A percentile compares a stretch with the other conserved stretches of the same genome.
Conservation (phyloP, 2,113 vertebrate genomes). For the Ibidorhyncha struthersii region DNA sequence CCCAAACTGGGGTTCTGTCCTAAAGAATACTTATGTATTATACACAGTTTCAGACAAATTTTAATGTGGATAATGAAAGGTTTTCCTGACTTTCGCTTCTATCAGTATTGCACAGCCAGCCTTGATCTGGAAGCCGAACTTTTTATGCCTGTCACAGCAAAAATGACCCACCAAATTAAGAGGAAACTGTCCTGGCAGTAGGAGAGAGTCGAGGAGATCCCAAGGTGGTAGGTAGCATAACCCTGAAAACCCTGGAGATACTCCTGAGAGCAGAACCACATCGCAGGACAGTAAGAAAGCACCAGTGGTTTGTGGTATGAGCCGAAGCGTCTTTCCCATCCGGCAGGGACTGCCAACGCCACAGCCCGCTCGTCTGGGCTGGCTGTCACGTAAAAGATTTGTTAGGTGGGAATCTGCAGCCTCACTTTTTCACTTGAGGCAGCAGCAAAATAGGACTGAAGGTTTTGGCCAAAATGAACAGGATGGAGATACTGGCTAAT, state of each 20-base stretch:
- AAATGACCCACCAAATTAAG: background rate
- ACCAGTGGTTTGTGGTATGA: background rate
- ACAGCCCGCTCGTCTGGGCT: background rate
- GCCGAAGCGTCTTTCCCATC: fast-evolving
- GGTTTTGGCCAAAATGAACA: background rate
- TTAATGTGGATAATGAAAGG: background rate
- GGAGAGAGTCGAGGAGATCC: background rate
- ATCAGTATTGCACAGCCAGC: background rate
- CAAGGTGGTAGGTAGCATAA: background rate
- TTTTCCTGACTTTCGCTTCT: background rate
- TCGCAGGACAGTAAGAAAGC: background rate
- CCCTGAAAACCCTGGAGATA: background rate
- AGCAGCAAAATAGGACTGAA: background rate
- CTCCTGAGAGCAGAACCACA: background rate
- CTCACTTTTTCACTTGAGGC: background rate
- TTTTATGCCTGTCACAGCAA: background rate
- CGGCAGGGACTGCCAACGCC: background rate
- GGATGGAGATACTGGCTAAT: background rate
- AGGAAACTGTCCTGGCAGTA: background rate
- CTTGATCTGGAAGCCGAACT: background rate
- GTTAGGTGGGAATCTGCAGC: background rate
- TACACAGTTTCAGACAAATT: background rate
- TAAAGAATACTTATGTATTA: background rate
- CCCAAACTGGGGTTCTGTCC: background rate
- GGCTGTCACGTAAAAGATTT: fast-evolving